These are phyloP conservation scores for Melopsittacus undulatus DNA, from an alignment of 2,797 vertebrate species.

Conservation along the genomic window DNA sequence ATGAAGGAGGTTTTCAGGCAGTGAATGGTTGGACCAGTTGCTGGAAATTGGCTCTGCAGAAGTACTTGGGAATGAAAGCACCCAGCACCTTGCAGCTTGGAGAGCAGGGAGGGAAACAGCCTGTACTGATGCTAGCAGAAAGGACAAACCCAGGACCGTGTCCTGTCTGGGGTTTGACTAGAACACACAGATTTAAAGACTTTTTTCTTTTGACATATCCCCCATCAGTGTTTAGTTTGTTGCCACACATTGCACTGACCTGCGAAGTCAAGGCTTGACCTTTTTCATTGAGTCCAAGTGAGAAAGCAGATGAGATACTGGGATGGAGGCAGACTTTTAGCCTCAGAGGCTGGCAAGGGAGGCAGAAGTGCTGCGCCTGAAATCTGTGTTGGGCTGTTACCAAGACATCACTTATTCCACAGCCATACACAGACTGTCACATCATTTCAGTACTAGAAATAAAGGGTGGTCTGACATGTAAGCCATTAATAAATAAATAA, in stretches of 20 bases:
- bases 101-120: neutral
- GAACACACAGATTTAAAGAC: neutral
- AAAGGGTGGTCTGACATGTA: slow-evolving; percentile 37
- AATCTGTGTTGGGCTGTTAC: slow-evolving; percentile 52
- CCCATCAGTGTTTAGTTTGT: neutral
- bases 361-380: slow-evolving; percentile 46
- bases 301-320: slow-evolving; percentile 65
- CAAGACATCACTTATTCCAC: slow-evolving; percentile 43
- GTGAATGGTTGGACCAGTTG: rapidly evolving
- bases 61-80: neutral
- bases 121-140: neutral
- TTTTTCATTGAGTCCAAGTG: slow-evolving; percentile 36
- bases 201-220: neutral
- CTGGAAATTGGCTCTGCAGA: neutral
- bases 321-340: slow-evolving; percentile 66
- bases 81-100: rapidly evolving
- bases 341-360: slow-evolving; percentile 65
- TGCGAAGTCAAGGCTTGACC: slow-evolving; percentile 57
- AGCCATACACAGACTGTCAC: slow-evolving; percentile 42
- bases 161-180: neutral
- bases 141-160: neutral
- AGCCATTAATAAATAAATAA: neutral
- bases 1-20: neutral
- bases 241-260: slow-evolving; percentile 39
- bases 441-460: slow-evolving; percentile 23